A percentile compares a stretch with the other conserved stretches of the same genome.
Evolutionary conservation across 1,140 invertebrate species (phyloP).

Genomic region (Halesus radiatus): DNA sequence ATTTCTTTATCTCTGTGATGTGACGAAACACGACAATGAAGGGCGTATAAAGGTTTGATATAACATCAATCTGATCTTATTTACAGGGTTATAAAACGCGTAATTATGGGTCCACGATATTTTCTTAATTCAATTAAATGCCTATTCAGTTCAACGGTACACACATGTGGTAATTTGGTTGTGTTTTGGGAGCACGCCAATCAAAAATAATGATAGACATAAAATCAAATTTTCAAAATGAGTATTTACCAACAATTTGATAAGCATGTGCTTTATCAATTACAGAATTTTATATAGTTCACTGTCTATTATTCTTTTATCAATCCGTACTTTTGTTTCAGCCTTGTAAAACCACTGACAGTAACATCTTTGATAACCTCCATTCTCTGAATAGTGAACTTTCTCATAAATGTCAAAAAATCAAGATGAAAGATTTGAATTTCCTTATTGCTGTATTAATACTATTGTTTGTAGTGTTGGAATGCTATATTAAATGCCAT

Average conservation of each 20-base stretch:
- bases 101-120: slow-evolving; percentile 2
- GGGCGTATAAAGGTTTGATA: slow-evolving; percentile 34
- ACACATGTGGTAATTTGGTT: background rate
- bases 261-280: slow-evolving; percentile 18
- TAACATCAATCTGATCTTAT: slow-evolving; percentile 25
- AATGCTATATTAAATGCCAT: no score
- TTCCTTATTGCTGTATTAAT: no score
- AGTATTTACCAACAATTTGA: slow-evolving; percentile 26
- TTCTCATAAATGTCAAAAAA: no score
- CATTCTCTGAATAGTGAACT: background rate
- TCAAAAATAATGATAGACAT: background rate
- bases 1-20: slow-evolving; percentile 10
- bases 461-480: no score
- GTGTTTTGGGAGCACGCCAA: background rate
- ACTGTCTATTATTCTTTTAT: background rate
- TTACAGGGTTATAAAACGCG: slow-evolving; percentile 31
- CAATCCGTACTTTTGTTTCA: background rate
- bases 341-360: background rate
- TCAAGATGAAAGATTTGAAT: no score
- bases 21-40: background rate
- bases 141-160: background rate
- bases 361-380: background rate
- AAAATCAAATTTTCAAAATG: slow-evolving; percentile 2
- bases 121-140: background rate
- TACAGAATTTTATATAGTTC: background rate